Conservation (phyloP, 2,797 vertebrate species). For the Oreochromis mossambicus region DNA sequence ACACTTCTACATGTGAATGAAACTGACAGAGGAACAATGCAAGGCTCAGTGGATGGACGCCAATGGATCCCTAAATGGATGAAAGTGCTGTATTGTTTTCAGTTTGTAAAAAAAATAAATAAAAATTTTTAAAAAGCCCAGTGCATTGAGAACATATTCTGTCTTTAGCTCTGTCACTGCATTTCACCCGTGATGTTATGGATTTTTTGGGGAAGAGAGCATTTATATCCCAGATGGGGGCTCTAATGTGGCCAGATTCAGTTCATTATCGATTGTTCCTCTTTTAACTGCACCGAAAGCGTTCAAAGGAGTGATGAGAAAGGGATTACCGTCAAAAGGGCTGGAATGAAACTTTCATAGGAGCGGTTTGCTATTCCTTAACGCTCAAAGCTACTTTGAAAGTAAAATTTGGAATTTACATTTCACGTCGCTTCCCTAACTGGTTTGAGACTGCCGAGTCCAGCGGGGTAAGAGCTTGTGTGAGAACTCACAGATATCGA, state of each 20-base stretch:
- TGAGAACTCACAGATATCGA: not conserved
- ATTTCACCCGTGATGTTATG: slow-evolving; percentile 62
- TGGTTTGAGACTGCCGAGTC: slow-evolving; percentile 9
- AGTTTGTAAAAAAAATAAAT: not conserved
- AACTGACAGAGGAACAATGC: slow-evolving; percentile 34
- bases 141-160: slow-evolving; percentile 12
- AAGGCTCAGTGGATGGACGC: slow-evolving; percentile 11
- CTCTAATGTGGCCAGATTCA: slow-evolving; percentile 68
- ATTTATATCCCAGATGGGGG: slow-evolving; percentile 60
- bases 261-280: slow-evolving; percentile 71
- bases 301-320: slow-evolving; percentile 56
- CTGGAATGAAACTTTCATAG: slow-evolving; percentile 65
- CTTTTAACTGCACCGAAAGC: slow-evolving; percentile 59
- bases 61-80: slow-evolving; percentile 21
- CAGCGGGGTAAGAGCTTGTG: not conserved
- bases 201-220: slow-evolving; percentile 57
- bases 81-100: slow-evolving; percentile 45
- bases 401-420: slow-evolving; percentile 62
- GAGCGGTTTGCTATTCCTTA: slow-evolving; percentile 46
- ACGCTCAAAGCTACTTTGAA: slow-evolving; percentile 63
- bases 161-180: slow-evolving; percentile 26
- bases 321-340: slow-evolving; percentile 55
- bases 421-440: slow-evolving; percentile 30
- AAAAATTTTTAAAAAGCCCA: not conserved
- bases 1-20: slow-evolving; percentile 22